Evolutionary conservation across 2,113 vertebrate genomes (phyloP), one percentile per base, ranked within the genome.

Genomic region (Psittacus erithacus): DNA sequence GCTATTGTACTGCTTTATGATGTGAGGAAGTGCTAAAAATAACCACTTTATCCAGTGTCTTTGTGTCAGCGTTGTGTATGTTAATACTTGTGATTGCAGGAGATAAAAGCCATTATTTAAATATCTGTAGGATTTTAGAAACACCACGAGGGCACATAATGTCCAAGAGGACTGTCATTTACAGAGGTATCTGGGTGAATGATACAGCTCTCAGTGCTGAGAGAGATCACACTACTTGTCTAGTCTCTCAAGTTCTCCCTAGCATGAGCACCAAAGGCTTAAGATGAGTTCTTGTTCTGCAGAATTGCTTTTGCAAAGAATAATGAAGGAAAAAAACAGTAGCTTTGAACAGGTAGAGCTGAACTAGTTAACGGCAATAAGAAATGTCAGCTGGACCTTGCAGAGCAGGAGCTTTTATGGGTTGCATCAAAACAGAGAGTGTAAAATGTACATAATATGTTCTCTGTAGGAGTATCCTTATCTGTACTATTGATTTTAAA

Each of bases 21-120:
- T 77, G 69, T 79, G 43, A 93, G 94, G 95, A 95, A 91, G 83
- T 67, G 80, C 93, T 92, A 95, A 95, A 96, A 96, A 93, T 95
- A 97, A 67, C 60, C 23, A 49, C 88, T 90, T 82, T 92, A 73
- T 85, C 79, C 39, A 55, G 38, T 84, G 57, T 90, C 87, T 88
- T 82, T 89, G 62, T 69, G 63, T 88, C 31, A 76, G 35, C 38
- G 31, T 60, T 94, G 91, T 92, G 39, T 74, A 44, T 18, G 18
- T 73, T 75, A 63, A 60, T 90, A 67, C 39, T 82, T 93, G 19
- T 52, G 71, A 39, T 5, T 92, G 50, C 50, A 90, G n/a, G 64
- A 90, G 91, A 92, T 60, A 88, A 82, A 91, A 63, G 41, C 38
- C 22, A 73, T 84, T 78, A 11, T 78, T 91, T 91, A 91, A 93